Base-by-base conservation (phyloP, 2,888 invertebrate genomes). In the Portevinia maculata region DNA sequence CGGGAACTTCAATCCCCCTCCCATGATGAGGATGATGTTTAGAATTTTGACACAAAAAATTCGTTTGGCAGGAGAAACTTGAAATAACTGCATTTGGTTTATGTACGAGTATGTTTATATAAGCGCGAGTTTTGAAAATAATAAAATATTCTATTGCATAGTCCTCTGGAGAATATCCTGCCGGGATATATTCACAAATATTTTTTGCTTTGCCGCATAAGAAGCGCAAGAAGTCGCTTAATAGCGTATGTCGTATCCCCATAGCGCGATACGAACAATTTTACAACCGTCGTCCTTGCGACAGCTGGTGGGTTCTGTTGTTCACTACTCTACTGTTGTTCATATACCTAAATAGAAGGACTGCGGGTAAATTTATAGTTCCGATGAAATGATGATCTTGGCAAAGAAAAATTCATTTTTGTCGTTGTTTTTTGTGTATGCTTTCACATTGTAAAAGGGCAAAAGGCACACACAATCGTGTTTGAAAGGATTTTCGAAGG, bases 361-460 rank as follows among this genome's bases (percentile, higher is more conserved):
- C 70, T 60, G 60, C 52, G 48, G 69, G 24, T 34, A 32, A 71
- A 62, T 62, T 46, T 71, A 62, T 71, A 71, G 71, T 71, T 71
- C 24, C 32, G 13, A 39, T 37, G 50, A 28, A 59, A 48, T 69
- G 30, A 65, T 69, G 37, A 37, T 53, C 13, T 7, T 8, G 13
- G 34, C 17, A 11, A 21, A 46, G 55, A 37, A 37, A 34, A 52
- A 52, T 70, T 28, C 52, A 62, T 60, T 70, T 62, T n/a, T 3
- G 60, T 60, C 46, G 11, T 52, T 32, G 30, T 39, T 48, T 69
- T 59, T 59, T 30, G 19, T 60, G 28, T 57, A n/a, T 39, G n/a
- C n/a, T n/a, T n/a, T 28, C 30, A 46, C 39, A 39, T 60, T 21
- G 52, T 11, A 19, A 46, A 19, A 24, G 60, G 44, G 60, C 52